These are phyloP conservation scores for Cerceris rybyensis DNA, from an alignment of 2,888 invertebrate species.

Conservation along the genomic window DNA sequence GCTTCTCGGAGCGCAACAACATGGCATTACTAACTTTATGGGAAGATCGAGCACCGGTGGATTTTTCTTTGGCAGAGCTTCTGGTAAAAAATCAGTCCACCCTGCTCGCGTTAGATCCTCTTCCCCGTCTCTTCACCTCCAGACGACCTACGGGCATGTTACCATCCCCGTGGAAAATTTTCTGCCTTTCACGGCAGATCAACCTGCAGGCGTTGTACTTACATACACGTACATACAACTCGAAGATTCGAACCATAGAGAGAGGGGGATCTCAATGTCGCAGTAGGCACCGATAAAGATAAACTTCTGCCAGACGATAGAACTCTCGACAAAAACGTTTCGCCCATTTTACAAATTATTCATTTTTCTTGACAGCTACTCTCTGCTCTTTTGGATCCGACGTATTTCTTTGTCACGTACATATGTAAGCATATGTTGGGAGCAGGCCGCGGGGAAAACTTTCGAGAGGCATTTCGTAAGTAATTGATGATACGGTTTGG, in stretches of 20 bases:
- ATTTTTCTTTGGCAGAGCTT: constrained; percentile 15
- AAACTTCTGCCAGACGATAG: constrained; percentile 61
- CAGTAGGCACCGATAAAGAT: constrained; percentile 56
- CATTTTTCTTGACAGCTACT: constrained; percentile 43
- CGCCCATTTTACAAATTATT: constrained; percentile 37
- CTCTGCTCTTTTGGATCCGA: background rate
- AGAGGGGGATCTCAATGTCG: background rate
- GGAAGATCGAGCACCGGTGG: constrained; percentile 32
- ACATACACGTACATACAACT: constrained; percentile 8
- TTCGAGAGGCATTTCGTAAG: too few relatives aligned
- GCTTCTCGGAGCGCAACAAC: background rate
- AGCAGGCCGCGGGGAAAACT: background rate
- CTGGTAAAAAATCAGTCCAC: constrained; percentile 16
- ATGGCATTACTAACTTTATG: constrained; percentile 32
- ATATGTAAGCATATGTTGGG: background rate
- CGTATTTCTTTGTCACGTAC: background rate
- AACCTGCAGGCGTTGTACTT: constrained; percentile 32
- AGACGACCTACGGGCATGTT: constrained; percentile 49
- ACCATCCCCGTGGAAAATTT: constrained; percentile 42
- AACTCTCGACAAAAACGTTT: constrained; percentile 48
- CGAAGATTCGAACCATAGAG: constrained; percentile 1
- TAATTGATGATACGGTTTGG: too few relatives aligned
- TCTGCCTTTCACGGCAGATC: constrained; percentile 44
- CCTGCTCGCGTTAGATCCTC: background rate
- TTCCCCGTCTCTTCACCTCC: constrained; percentile 44